Evolutionary conservation across 1,140 invertebrate species (phyloP), one percentile per base, ranked within the genome.

Genomic region (Eumeta japonica): DNA sequence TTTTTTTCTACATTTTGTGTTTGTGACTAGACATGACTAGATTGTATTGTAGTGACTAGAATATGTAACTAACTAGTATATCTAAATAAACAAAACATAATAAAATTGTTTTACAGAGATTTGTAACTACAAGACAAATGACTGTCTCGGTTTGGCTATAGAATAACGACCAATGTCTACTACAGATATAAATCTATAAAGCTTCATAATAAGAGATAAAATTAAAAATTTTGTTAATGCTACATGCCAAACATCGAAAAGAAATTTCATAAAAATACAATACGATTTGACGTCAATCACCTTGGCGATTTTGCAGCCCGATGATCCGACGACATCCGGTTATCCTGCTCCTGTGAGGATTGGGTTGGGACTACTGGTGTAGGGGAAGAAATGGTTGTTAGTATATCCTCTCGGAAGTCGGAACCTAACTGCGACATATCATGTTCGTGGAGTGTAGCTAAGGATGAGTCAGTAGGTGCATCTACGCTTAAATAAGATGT

Each of bases 401-500:
- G 70, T 74, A 57, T 62, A 72, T 72, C 70, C 67, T 74, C 67
- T 52, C 45, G 41, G 32, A 48, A 55, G 49, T 64, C 55, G 33
- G 39, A 31, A 41, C 44, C 52, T 51, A 62, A 18, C 3, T 27
- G 43, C 31, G 43, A 35, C 12, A 46, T 43, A n/a, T 52, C 47
- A 5, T 5, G 13, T 24, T 66, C 59, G 18, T 39, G 49, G 28
- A 43, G 19, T 27, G 38, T 28, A 30, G 39, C 49, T 19, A 37
- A 38, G 9, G 56, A 39, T 4, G 55, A 57, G 44, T 62, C 66
- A 7, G 42, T 47, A 10, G 59, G 55, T 33, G 66, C 67, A 55
- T 82, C 81, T 39, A 70, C 46, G 48, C 79, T 79, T 48, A 90
- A 70, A 58, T 90, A 90, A 32, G 88, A 90, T 65, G 86, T 90